These are phyloP conservation scores for Pangasius mekongensis DNA, from an alignment of 2,797 vertebrate genomes.

Conservation along the genomic window DNA sequence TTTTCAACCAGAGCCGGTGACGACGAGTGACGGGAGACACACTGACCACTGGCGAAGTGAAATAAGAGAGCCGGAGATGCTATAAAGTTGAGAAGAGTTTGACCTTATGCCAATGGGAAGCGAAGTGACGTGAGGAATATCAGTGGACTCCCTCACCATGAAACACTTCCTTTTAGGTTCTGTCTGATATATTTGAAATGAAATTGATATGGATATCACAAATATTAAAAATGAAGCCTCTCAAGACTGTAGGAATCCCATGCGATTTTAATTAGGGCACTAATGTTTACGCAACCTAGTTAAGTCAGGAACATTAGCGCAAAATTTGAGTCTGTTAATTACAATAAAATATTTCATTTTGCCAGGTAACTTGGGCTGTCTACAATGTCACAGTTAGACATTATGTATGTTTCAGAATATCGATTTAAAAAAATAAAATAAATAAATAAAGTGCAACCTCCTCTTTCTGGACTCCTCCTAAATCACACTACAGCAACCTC, in stretches of 20 bases:
- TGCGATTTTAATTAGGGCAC: neutral
- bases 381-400: neutral
- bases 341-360: neutral
- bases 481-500: neutral
- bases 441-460: too few species aligned
- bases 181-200: neutral
- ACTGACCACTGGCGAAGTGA: neutral
- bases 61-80: neutral
- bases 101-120: neutral
- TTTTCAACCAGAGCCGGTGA: neutral
- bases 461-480: neutral
- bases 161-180: neutral
- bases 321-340: neutral
- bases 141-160: neutral
- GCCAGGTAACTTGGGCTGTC: neutral
- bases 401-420: neutral
- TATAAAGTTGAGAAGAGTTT: neutral
- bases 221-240: neutral
- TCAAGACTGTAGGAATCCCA: neutral
- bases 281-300: neutral
- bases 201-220: neutral
- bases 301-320: neutral
- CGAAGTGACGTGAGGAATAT: neutral
- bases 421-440: too few species aligned
- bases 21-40: neutral